These are phyloP conservation scores for Sminthurides bifidus DNA, from an alignment of 1,140 invertebrate species.

Conservation along the genomic window DNA sequence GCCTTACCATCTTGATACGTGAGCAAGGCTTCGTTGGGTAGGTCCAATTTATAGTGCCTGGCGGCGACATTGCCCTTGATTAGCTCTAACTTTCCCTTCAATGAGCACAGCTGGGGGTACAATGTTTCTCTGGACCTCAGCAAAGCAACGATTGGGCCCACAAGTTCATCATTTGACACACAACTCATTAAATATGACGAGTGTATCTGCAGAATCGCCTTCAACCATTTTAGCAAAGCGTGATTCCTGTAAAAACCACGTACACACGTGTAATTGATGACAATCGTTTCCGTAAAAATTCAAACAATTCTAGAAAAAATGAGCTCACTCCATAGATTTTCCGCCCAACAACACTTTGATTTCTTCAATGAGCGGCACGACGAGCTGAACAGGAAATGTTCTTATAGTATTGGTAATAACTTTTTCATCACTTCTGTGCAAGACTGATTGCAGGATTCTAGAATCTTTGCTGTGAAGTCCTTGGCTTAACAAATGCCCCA, in stretches of 20 bases:
- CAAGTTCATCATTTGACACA: conserved; percentile 42
- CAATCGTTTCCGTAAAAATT: conserved; percentile 12
- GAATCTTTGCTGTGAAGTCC: conserved; percentile 64
- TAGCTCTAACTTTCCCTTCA: conserved; percentile 45
- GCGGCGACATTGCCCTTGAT: conserved; percentile 32
- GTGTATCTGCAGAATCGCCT: conserved; percentile 46
- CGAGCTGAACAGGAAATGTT: conserved; percentile 49
- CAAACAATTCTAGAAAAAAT: not conserved
- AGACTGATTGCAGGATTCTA: conserved; percentile 45
- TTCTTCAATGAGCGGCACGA: conserved; percentile 49
- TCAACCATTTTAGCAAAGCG: conserved; percentile 49
- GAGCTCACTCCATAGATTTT: conserved; percentile 46
- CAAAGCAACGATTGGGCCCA: conserved; percentile 47
- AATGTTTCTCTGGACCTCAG: conserved; percentile 46
- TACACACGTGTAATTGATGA: too few relatives aligned
- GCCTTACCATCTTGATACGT: conserved; percentile 31
- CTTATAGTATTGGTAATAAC: conserved; percentile 49
- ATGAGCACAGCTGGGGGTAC: conserved; percentile 43
- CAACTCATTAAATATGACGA: conserved; percentile 49
- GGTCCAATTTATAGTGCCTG: conserved; percentile 25
- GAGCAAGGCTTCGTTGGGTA: conserved; percentile 30
- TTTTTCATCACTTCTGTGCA: conserved; percentile 44
- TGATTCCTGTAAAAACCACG: conserved; percentile 42
- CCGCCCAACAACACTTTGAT: conserved; percentile 48
- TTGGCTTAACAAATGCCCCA: conserved; percentile 54